Evolutionary conservation across 2,888 invertebrate species (phyloP), one percentile per base, ranked within the genome.

Genomic region (Leucophenga montana): DNA sequence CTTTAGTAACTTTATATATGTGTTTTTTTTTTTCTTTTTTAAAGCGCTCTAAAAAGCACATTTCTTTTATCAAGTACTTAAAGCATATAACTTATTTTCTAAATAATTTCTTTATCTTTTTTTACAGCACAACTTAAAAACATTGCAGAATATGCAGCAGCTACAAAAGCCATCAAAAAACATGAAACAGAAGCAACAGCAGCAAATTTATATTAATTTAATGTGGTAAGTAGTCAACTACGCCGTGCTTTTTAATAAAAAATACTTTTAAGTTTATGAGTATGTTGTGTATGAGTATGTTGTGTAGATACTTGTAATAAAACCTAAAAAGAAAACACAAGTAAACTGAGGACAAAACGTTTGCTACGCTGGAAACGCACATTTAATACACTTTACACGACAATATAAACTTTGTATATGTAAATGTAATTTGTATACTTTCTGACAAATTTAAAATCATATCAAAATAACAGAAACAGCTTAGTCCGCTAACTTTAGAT

Each of bases 211-310:
- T 44, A 46, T 64, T 46, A 64, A 39, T 46, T 64, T 46, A 46
- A 64, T 64, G 62, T 64, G 62, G 62, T 64, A 64, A 64, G 62
- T 61, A 39, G 33, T 61, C 16, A n/a, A n/a, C n/a, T n/a, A n/a
- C n/a, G n/a, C n/a, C n/a, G n/a, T n/a, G n/a, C n/a, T n/a, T n/a
- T n/a, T n/a, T n/a, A n/a, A n/a, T 14, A 11, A 39, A 8, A 39
- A 39, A 39, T 39, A 39, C 39, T 39, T 39, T 39, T 39, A 39
- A 39, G 11, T 11, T 39, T 39, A 39, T 39, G 39, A 11, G 1
- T 39, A 39, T 39, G 11, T 27, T 27, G 11, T n/a, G n/a, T 39
- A 39, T 39, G 39, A 11, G 1, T 39, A 39, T 39, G 11, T 27
- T 27, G 11, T n/a, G n/a, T 39, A 39, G 39, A 11, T 39, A 39